A percentile compares a stretch with the other conserved stretches of the same genome.
Conservation (phyloP, 2,888 invertebrate genomes). For the Meloe dianella region DNA sequence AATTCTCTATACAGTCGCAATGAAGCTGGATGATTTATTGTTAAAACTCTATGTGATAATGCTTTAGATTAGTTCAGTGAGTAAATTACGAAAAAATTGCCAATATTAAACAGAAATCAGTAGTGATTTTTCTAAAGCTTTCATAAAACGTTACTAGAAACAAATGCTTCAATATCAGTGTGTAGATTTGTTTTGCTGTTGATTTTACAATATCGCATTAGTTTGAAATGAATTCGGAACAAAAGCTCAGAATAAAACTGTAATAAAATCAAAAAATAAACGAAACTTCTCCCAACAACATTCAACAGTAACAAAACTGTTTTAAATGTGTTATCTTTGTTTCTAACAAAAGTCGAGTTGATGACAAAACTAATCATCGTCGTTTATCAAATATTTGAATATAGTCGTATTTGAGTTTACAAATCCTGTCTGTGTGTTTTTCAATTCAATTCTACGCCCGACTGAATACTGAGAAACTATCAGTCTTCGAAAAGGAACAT, state of each 20-base stretch:
- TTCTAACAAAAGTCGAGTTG: background rate
- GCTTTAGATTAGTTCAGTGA: background rate
- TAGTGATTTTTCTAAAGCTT: too few species aligned
- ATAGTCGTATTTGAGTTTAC: conserved; percentile 29
- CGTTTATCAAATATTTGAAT: background rate
- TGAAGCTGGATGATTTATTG: background rate
- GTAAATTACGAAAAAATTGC: background rate
- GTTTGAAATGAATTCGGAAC: too few species aligned
- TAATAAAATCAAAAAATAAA: too few species aligned
- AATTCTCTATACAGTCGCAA: background rate
- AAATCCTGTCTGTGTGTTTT: conserved; percentile 21
- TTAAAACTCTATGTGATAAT: background rate
- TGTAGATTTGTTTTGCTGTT: too few species aligned
- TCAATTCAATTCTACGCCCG: background rate
- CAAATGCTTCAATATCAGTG: too few species aligned
- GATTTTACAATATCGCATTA: too few species aligned
- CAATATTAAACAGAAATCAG: background rate
- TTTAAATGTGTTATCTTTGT: too few species aligned
- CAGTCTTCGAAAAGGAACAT: background rate
- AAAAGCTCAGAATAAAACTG: too few species aligned
- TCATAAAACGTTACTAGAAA: too few species aligned
- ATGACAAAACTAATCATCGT: background rate
- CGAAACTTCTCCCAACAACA: background rate
- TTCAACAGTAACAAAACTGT: background rate
- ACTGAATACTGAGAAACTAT: background rate